phyloP scores from a whole-genome alignment of 2,888 invertebrate genomes.

The Pterostichus niger region DNA sequence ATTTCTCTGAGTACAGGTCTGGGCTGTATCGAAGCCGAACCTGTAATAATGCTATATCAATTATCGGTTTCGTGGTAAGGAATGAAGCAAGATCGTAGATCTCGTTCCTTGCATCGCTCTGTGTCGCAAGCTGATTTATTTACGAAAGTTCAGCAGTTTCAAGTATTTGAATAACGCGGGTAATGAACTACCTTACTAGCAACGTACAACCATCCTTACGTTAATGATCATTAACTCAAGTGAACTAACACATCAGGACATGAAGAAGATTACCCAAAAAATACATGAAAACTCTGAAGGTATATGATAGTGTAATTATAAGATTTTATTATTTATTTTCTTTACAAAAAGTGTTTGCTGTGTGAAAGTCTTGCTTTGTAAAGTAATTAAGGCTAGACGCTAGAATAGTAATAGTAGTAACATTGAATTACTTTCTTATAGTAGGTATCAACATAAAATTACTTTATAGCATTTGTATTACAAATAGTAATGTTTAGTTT shows the following conservation, averaged over 20 bases:
- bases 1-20: not conserved
- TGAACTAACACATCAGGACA: not conserved
- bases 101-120: conserved; percentile 4
- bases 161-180: conserved; percentile 34
- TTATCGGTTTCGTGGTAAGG: conserved; percentile 1
- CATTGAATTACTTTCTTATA: not conserved
- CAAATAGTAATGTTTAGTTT: too few species aligned
- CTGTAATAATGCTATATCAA: conserved; percentile 38
- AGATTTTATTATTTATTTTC: conserved; percentile 8
- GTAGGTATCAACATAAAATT: too few species aligned
- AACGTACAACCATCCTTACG: not conserved
- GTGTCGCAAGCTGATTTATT: conserved; percentile 37
- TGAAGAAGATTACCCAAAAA: not conserved
- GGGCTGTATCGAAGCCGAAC: conserved; percentile 3
- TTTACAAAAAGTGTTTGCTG: not conserved
- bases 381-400: conserved; percentile 8
- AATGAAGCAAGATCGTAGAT: not conserved
- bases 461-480: too few species aligned
- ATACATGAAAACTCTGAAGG: not conserved
- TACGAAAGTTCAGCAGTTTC: conserved; percentile 42
- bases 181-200: not conserved
- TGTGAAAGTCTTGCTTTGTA: conserved; percentile 10
- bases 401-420: conserved; percentile 12
- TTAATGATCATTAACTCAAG: conserved; percentile 16
- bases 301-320: conserved; percentile 5